Percentiles rank a stretch among this genome's conserved stretches.
Conservation (phyloP, 2,797 vertebrate genomes). For the Petrocephalus sullivani region DNA sequence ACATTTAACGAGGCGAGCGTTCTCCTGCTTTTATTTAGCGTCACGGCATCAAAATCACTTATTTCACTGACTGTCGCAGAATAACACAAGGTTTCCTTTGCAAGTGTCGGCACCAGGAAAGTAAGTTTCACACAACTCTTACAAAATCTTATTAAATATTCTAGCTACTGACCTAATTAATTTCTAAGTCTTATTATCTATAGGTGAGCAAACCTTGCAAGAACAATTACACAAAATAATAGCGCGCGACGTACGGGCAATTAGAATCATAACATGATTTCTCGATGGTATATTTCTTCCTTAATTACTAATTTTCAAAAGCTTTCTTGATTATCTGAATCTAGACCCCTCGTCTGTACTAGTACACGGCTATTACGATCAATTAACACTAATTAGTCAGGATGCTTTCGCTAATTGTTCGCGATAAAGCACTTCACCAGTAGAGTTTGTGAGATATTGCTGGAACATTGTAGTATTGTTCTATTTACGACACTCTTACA, state of each 20-base stretch:
- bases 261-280: slow-evolving; percentile 58
- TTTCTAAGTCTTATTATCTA: slow-evolving; percentile 26
- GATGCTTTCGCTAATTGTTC: slow-evolving; percentile 60
- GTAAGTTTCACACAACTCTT: neutral
- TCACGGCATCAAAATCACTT: neutral
- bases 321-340: slow-evolving; percentile 68
- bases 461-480: slow-evolving; percentile 43
- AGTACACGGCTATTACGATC: slow-evolving; percentile 57
- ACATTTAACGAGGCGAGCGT: neutral
- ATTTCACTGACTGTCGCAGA: neutral
- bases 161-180: slow-evolving; percentile 15
- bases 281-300: slow-evolving; percentile 50
- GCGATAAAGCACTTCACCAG: slow-evolving; percentile 45
- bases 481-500: slow-evolving; percentile 4
- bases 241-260: slow-evolving; percentile 47
- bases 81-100: neutral
- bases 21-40: neutral
- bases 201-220: slow-evolving; percentile 39
- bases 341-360: slow-evolving; percentile 55
- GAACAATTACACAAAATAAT: slow-evolving; percentile 34
- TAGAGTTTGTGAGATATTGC: slow-evolving; percentile 46
- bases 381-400: slow-evolving; percentile 68
- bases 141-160: slow-evolving; percentile 19
- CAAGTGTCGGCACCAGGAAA: neutral
- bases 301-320: slow-evolving; percentile 61